Conservation (phyloP, 2,113 vertebrate genomes). For the Lampris megalopsis region DNA sequence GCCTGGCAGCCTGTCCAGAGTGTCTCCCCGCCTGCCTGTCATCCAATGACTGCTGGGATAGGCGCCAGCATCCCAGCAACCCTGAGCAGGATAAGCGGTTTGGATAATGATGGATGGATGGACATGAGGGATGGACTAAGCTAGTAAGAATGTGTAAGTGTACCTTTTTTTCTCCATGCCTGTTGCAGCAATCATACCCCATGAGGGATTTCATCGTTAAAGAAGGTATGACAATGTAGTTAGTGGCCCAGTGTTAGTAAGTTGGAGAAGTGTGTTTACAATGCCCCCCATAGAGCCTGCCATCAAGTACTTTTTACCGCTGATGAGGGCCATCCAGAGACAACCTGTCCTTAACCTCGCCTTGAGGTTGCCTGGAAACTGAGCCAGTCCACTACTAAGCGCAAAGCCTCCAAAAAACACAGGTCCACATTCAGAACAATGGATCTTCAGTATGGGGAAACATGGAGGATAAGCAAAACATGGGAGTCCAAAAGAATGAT, state of each 20-base stretch:
- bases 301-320: neutral
- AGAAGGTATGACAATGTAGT: slow-evolving; percentile 42
- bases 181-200: slow-evolving; percentile 23
- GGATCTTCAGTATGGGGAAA: neutral
- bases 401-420: neutral
- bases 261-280: slow-evolving; percentile 31
- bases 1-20: too few species aligned
- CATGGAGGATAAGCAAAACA: slow-evolving; percentile 14
- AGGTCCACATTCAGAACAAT: neutral
- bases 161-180: neutral
- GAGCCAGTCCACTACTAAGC: neutral
- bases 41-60: too few species aligned
- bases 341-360: neutral
- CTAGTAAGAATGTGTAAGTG: slow-evolving; percentile 46
- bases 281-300: neutral
- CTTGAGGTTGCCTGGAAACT: too few species aligned
- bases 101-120: too few species aligned
- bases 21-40: too few species aligned
- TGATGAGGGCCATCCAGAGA: neutral
- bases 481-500: slow-evolving; percentile 37
- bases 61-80: too few species aligned
- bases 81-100: too few species aligned
- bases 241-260: slow-evolving; percentile 28
- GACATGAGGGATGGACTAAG: neutral
- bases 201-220: slow-evolving; percentile 47